These are phyloP conservation scores for Drosophila lacicola DNA, from an alignment of 2,888 invertebrate genomes.

Conservation along the genomic window DNA sequence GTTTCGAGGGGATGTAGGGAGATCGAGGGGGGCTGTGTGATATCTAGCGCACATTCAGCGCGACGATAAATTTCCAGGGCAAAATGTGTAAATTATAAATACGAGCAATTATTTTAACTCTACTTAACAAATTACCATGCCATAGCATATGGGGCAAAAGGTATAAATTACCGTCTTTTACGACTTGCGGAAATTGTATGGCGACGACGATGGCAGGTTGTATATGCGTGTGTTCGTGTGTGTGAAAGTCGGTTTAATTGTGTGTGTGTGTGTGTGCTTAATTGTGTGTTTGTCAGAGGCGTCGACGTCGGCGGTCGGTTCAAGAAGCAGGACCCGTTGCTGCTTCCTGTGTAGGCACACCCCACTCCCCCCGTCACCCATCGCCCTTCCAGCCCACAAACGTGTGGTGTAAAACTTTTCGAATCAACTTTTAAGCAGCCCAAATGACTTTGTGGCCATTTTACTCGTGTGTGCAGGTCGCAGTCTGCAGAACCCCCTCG, in stretches of 20 bases:
- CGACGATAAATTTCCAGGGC: slow-evolving; percentile 84
- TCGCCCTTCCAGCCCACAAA: not conserved
- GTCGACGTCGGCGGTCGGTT: slow-evolving; percentile 47
- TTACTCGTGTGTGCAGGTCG: slow-evolving; percentile 36
- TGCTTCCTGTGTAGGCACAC: slow-evolving; percentile 39
- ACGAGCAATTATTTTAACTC: slow-evolving; percentile 86
- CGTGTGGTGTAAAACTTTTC: slow-evolving; percentile 74
- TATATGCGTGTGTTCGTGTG: slow-evolving; percentile 30
- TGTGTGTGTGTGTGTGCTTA: slow-evolving; percentile 75
- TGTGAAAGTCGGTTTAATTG: slow-evolving; percentile 63
- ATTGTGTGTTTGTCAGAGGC: slow-evolving; percentile 70
- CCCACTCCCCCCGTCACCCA: slow-evolving; percentile 1
- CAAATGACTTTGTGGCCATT: slow-evolving; percentile 77
- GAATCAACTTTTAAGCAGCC: slow-evolving; percentile 79
- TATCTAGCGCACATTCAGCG: slow-evolving; percentile 79
- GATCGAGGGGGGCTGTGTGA: slow-evolving; percentile 29
- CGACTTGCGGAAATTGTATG: slow-evolving; percentile 81
- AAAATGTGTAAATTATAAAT: slow-evolving; percentile 86
- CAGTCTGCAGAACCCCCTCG: not conserved
- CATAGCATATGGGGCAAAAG: slow-evolving; percentile 84
- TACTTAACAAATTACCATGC: slow-evolving; percentile 86
- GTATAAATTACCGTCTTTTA: slow-evolving; percentile 81
- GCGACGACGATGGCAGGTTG: slow-evolving; percentile 64
- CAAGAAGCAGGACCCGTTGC: slow-evolving; percentile 43
- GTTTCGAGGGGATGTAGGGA: not conserved